Base-by-base conservation (phyloP, 2,797 vertebrate genomes). In the Catostomus latipinnis region DNA sequence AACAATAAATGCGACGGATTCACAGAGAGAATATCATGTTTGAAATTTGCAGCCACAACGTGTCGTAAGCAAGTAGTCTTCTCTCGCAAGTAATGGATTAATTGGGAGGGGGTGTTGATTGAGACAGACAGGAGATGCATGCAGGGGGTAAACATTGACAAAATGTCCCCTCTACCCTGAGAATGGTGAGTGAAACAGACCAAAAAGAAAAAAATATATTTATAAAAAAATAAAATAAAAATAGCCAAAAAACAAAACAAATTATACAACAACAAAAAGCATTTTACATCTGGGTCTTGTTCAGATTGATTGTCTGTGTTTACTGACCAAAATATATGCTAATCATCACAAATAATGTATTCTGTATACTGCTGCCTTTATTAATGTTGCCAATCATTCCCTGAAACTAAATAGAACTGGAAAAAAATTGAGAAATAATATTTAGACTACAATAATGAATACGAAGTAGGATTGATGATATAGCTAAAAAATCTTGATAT, bases 301-400 rank as follows among this genome's bases (percentile, higher is more conserved):
- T 76, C 45, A 76, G 14, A 67, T 43, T 56, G 16, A 34, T 34
- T 56, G 12, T 57, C 45, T 57, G 74, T 22, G 70, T 61, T 52
- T 5, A 22, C 5, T n/a, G 49, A 53, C 67, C 22, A 78, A 70
- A 77, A 78, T 60, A 45, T 18, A 61, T 68, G 46, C 22, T 45
- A 53, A 68, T 76, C 11, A 53, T 10, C n/a, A 71, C 0, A 53
- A 61, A 69, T 14, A 57, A 69, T 10, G 2, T 8, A 61, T 61
- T 49, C 1, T 34, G 13, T 60, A 45, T 34, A 45, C 53, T 62
- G 52, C 22, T 60, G 22, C 22, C 10, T 61, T 78, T 53, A 69
- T 77, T 77, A 69, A 16, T 8, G 11, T 61, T 45, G 13, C n/a
- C 48, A 62, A 62, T 70, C 62, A 62, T 45, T 46, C 22, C 18